Percentiles rank a stretch among this genome's conserved stretches.
phyloP scores from a whole-genome alignment of 2,797 vertebrate species.

The Spinus pinus region DNA sequence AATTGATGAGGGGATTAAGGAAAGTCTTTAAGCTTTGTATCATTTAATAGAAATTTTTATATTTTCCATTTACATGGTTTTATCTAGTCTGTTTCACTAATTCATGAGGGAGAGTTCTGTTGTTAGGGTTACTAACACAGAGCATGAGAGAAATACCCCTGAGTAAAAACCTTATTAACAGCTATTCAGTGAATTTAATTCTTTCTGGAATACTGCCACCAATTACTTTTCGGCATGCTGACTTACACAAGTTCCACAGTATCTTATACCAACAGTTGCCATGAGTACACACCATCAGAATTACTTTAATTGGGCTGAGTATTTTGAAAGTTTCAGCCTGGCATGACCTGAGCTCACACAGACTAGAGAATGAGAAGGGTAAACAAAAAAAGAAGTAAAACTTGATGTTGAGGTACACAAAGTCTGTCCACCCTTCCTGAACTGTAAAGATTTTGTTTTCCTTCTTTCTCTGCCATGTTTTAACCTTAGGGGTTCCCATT shows the following conservation, averaged over 20 bases:
- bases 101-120: conserved; percentile 53
- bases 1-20: conserved; percentile 23
- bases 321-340: conserved; percentile 41
- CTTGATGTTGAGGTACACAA: background rate
- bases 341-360: background rate
- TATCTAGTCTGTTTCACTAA: conserved; percentile 67
- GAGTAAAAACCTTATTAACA: conserved; percentile 72
- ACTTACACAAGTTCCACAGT: conserved; percentile 24
- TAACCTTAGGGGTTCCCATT: background rate
- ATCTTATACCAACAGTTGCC: conserved; percentile 52
- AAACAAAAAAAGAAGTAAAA: background rate
- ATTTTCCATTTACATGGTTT: conserved; percentile 67
- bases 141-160: conserved; percentile 22
- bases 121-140: conserved; percentile 56
- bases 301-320: conserved; percentile 52
- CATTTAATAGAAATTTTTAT: conserved; percentile 69
- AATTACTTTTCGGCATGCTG: conserved; percentile 59
- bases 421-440: background rate
- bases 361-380: background rate
- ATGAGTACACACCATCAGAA: background rate
- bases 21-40: conserved; percentile 55
- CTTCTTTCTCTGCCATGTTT: background rate
- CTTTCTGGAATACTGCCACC: conserved; percentile 66
- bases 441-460: background rate
- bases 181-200: conserved; percentile 67